Percentiles rank a stretch among this genome's conserved stretches.
Conservation (phyloP, 2,888 invertebrate species). For the Meiosimyza platycephala region DNA sequence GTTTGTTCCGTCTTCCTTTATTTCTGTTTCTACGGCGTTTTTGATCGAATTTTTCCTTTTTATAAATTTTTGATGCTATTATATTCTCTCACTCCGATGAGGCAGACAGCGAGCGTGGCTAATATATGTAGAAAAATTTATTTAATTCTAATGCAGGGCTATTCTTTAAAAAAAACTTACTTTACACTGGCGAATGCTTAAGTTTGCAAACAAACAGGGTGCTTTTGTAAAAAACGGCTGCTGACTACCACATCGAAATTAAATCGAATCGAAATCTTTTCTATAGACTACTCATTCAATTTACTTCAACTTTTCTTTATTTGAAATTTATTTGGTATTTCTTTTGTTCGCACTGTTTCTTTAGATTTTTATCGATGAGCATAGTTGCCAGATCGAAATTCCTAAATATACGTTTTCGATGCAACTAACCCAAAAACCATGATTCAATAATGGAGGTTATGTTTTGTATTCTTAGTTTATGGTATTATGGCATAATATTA, state of each 20-base stretch:
- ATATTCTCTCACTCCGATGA: not conserved
- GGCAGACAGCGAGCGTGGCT: not conserved
- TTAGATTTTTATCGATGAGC: too few species aligned
- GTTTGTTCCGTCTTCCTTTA: too few species aligned
- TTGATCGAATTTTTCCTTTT: not conserved
- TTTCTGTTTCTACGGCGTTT: not conserved
- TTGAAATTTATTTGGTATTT: not conserved
- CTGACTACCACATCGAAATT: not conserved
- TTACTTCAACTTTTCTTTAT: constrained; percentile 26
- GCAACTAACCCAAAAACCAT: too few species aligned
- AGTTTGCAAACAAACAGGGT: constrained; percentile 25
- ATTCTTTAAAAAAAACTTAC: too few species aligned
- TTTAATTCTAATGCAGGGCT: too few species aligned
- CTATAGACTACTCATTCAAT: not conserved
- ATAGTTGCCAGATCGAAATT: not conserved
- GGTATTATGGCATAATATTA: too few species aligned
- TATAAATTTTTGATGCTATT: not conserved
- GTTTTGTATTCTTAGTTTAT: too few species aligned
- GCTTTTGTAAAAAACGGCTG: not conserved
- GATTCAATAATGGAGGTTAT: too few species aligned
- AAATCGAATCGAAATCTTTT: not conserved
- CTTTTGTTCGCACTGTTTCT: not conserved
- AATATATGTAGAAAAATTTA: too few species aligned
- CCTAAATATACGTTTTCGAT: too few species aligned
- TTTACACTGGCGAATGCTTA: constrained; percentile 17